Base-by-base conservation (phyloP, 2,113 vertebrate species). In the Silurus glanis region DNA sequence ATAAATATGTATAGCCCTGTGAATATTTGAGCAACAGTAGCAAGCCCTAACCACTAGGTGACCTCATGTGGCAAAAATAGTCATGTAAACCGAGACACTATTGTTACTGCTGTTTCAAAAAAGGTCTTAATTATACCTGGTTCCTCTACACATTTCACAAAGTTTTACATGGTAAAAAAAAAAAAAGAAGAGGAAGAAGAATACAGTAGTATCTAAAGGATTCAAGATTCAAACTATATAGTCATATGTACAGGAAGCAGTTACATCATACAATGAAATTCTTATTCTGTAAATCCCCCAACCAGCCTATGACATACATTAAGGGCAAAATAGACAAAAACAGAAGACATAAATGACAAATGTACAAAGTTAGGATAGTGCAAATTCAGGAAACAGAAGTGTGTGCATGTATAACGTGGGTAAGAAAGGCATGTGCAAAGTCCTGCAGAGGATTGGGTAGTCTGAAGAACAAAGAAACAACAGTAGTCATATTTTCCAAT, bases 41-140 rank as follows among this genome's bases (percentile, higher is more conserved):
- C 51, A 17, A 9, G 23, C 58, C 56, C 12, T 67, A 28, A 76
- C 92, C 93, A 93, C 93, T 89, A 94, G 94, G 92, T 91, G 94
- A 93, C 90, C 88, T 90, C 89, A 93, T 56, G n/a, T 17, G 62
- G 64, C 80, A 69, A 85, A 55, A 37, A 10, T 61, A 83, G 76
- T 75, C 37, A 0, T 9, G n/a, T 62, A 53, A 85, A 69, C 37
- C 56, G 10, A 51, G 45, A 62, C 13, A 49, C 14, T 51, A 67
- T 55, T 61, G 16, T 61, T 49, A 80, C 37, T 28, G 6, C 25
- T 61, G 2, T 28, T 47, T 9, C 13, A 25, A 81, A 86, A 37
- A 62, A 49, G 61, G 5, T 61, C 28, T 56, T 71, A 64, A n/a
- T 13, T 49, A 45, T 23, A 47, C 45, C 19, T 19, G 56, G 55